Evolutionary conservation across 2,113 vertebrate species (phyloP).

Genomic region (Tachuris rubrigastra): DNA sequence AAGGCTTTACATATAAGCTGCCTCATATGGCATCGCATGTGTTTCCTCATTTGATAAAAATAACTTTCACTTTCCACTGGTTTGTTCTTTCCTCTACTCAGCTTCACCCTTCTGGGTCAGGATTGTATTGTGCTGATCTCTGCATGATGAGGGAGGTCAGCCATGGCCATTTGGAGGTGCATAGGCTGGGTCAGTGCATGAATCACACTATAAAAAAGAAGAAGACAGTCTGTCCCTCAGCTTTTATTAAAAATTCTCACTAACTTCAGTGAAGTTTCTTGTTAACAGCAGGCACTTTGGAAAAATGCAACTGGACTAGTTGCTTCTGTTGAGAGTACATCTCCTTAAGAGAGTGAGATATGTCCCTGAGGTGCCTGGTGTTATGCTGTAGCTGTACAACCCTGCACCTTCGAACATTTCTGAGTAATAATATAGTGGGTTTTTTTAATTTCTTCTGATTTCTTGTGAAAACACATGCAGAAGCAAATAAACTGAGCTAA

Average conservation of each 20-base stretch:
- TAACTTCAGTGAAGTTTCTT: neutral
- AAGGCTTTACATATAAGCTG: constrained; percentile 12
- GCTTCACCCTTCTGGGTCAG: constrained; percentile 20
- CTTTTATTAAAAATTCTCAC: neutral
- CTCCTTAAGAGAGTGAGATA: neutral
- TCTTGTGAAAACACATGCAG: neutral
- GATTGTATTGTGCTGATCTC: neutral
- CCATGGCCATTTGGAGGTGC: neutral
- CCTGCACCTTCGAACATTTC: neutral
- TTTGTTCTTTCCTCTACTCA: constrained; percentile 15
- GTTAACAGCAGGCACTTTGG: neutral
- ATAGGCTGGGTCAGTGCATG: neutral
- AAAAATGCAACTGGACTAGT: neutral
- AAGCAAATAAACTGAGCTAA: neutral
- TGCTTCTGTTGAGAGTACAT: neutral
- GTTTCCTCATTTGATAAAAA: constrained; percentile 34
- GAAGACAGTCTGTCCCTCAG: neutral
- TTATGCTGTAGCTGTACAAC: neutral
- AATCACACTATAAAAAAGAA: neutral
- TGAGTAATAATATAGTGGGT: neutral
- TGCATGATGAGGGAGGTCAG: neutral
- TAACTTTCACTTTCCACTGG: constrained; percentile 5
- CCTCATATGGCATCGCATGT: neutral
- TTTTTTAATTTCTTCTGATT: neutral
- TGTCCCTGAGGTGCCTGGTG: neutral